phyloP scores from a whole-genome alignment of 2,797 vertebrate genomes.

The Anguilla pacifica region DNA sequence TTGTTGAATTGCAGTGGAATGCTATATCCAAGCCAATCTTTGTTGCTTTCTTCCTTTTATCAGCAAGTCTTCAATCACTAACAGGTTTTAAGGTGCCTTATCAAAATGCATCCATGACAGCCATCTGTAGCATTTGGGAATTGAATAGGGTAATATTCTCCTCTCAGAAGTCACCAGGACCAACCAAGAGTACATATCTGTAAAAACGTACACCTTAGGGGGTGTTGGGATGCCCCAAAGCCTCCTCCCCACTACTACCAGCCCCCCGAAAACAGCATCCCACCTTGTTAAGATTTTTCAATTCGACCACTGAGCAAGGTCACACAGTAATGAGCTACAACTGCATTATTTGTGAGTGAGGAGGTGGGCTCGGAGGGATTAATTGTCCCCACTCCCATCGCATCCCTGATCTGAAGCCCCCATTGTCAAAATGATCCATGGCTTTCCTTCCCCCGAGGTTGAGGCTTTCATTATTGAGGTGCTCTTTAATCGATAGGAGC shows the following conservation, averaged over 20 bases:
- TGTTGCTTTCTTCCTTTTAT: background rate
- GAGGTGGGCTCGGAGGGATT: constrained; percentile 82
- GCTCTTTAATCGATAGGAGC: constrained; percentile 78
- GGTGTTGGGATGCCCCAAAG: background rate
- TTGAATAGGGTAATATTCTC: background rate
- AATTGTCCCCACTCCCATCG: constrained; percentile 81
- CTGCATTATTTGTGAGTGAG: constrained; percentile 79
- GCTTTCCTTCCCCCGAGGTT: constrained; percentile 72
- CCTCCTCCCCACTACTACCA: background rate
- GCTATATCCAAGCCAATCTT: background rate
- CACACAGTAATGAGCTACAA: constrained; percentile 78
- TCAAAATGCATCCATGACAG: background rate
- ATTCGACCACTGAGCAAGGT: constrained; percentile 77
- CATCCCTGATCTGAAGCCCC: constrained; percentile 72
- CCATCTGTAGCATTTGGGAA: background rate
- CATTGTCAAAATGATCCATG: constrained; percentile 84
- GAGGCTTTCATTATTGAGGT: constrained; percentile 79
- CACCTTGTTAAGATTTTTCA: constrained; percentile 8
- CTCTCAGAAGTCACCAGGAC: too few relatives aligned
- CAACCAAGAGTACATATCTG: background rate
- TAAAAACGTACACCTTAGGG: background rate
- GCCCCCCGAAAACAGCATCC: background rate
- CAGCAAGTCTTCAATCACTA: constrained; percentile 8
- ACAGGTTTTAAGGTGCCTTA: background rate
- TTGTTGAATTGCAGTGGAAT: background rate